Evolutionary conservation across 2,888 invertebrate species (phyloP).

Genomic region (Agrochola lota): DNA sequence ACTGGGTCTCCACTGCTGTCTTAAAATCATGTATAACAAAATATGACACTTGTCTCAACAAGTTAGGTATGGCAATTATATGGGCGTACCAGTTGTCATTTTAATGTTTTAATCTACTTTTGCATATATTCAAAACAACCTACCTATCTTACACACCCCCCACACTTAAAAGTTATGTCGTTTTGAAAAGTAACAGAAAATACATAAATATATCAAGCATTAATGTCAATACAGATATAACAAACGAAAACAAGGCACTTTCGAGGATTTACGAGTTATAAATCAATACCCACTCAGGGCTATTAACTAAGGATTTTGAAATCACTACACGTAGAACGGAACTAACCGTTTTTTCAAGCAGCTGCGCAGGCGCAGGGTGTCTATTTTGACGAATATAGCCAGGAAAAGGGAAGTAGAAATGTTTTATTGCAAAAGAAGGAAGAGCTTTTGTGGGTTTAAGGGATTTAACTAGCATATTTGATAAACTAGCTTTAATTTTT

Average conservation of each 20-base stretch:
- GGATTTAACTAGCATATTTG: background rate
- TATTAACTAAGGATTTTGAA: conserved; percentile 58
- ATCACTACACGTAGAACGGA: conserved; percentile 63
- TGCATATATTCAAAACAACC: background rate
- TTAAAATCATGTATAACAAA: background rate
- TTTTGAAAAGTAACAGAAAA: conserved; percentile 37
- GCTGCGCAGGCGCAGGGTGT: conserved; percentile 43
- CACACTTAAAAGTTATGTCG: conserved; percentile 23
- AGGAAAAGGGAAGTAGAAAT: background rate
- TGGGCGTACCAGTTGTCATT: background rate
- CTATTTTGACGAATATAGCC: conserved; percentile 11
- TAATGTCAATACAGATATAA: conserved; percentile 43
- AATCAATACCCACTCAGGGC: conserved; percentile 72
- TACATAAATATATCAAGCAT: conserved; percentile 48
- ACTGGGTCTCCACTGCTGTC: too few species aligned
- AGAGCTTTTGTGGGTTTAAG: background rate
- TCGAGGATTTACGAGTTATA: conserved; percentile 72
- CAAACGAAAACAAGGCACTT: conserved; percentile 57
- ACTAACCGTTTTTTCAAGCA: conserved; percentile 46
- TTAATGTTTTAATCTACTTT: background rate
- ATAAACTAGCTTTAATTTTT: background rate
- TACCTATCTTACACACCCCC: conserved; percentile 1
- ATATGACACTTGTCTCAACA: too few species aligned
- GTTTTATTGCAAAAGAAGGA: background rate
- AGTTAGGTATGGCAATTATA: too few species aligned